phyloP scores from a whole-genome alignment of 2,797 vertebrate genomes.

The Helicolenus hilgendorfi region DNA sequence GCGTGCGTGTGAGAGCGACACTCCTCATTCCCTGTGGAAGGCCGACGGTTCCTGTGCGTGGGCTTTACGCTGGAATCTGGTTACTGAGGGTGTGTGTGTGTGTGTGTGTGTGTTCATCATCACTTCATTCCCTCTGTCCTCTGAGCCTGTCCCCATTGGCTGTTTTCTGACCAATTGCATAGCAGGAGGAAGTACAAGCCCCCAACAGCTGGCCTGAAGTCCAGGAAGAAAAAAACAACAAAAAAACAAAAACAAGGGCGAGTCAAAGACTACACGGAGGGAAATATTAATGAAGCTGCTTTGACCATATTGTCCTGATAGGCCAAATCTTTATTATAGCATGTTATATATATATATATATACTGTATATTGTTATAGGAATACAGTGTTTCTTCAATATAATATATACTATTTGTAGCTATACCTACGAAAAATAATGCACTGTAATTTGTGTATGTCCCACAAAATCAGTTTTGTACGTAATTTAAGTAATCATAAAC shows the following conservation, averaged over 20 bases:
- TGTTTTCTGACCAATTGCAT: slow-evolving; percentile 62
- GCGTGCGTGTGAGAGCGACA: neutral
- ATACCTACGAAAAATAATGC: too few relatives aligned
- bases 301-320: neutral
- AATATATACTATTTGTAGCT: too few relatives aligned
- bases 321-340: neutral
- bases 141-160: slow-evolving; percentile 32
- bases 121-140: slow-evolving; percentile 44
- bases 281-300: slow-evolving; percentile 12
- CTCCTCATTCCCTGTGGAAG: neutral
- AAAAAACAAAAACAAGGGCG: slow-evolving; percentile 17
- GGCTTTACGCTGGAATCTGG: slow-evolving; percentile 35
- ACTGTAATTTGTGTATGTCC: too few relatives aligned
- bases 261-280: slow-evolving; percentile 46
- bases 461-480: rapidly evolving
- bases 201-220: slow-evolving; percentile 62
- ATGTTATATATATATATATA: neutral
- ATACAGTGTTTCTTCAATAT: too few relatives aligned
- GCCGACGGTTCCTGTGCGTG: slow-evolving; percentile 27
- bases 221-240: slow-evolving; percentile 11
- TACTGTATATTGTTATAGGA: too few relatives aligned
- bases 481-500: too few relatives aligned
- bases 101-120: slow-evolving; percentile 33
- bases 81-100: slow-evolving; percentile 5
- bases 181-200: slow-evolving; percentile 65